Conservation (phyloP, 2,797 vertebrate species). For the Sebastes diploproa region DNA sequence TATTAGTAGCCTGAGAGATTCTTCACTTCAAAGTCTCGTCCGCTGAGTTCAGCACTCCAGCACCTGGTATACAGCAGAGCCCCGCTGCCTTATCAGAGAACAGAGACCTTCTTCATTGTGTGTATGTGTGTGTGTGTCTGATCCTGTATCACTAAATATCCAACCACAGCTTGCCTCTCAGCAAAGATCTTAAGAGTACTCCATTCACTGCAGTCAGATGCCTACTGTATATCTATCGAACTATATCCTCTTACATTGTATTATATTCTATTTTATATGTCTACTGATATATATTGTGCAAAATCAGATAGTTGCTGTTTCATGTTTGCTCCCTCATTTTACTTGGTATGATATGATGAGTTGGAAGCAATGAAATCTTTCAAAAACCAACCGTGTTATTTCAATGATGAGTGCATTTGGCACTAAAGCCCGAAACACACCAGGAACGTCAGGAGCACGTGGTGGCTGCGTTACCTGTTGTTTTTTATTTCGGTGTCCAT, state of each 20-base stretch:
- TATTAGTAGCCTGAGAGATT: slow-evolving; percentile 14
- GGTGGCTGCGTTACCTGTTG: too few species aligned
- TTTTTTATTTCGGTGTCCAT: too few species aligned
- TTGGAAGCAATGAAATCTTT: neutral
- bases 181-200: neutral
- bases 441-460: too few species aligned
- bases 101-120: neutral
- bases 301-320: neutral
- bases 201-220: neutral
- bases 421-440: too few species aligned
- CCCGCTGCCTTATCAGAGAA: slow-evolving; percentile 16
- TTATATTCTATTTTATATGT: neutral
- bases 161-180: neutral
- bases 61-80: slow-evolving; percentile 25
- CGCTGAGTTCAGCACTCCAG: slow-evolving; percentile 36
- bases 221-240: neutral
- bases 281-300: neutral
- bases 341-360: neutral
- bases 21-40: slow-evolving; percentile 31
- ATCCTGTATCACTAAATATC: neutral
- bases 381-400: neutral
- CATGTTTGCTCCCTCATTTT: neutral
- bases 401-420: neutral
- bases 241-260: neutral
- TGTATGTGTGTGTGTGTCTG: neutral